Evolutionary conservation across 2,113 vertebrate genomes (phyloP).

Genomic region (Symphodus melops): DNA sequence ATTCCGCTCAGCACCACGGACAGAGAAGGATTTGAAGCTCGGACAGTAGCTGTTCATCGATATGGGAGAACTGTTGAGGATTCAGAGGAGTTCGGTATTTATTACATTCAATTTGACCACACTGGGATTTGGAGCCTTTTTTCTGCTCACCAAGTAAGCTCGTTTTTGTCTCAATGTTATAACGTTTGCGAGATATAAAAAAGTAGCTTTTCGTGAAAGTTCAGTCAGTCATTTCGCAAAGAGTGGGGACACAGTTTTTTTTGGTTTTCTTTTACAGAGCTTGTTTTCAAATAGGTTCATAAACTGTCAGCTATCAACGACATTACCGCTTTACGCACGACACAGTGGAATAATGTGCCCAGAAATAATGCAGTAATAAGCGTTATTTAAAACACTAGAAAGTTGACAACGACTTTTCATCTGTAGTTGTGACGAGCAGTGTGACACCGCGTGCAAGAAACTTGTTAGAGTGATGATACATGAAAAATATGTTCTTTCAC

Average conservation of each 20-base stretch:
- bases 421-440: background rate
- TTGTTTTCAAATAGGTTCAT: background rate
- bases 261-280: background rate
- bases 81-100: background rate
- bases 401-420: background rate
- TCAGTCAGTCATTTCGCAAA: no score
- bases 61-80: background rate
- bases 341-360: background rate
- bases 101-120: background rate
- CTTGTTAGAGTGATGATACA: background rate
- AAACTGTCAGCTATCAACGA: background rate
- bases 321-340: background rate
- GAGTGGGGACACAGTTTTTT: background rate
- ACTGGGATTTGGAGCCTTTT: slow-evolving; percentile 9
- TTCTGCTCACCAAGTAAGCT: slow-evolving; percentile 34
- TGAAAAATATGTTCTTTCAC: background rate
- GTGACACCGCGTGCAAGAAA: background rate
- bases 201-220: background rate
- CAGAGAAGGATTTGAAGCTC: slow-evolving; percentile 27
- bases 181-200: background rate
- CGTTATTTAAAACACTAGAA: background rate
- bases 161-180: background rate
- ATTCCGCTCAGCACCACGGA: slow-evolving; percentile 61
- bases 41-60: background rate
- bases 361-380: background rate